phyloP scores from a whole-genome alignment of 1,140 invertebrate species.

The Drosophila sproati region DNA sequence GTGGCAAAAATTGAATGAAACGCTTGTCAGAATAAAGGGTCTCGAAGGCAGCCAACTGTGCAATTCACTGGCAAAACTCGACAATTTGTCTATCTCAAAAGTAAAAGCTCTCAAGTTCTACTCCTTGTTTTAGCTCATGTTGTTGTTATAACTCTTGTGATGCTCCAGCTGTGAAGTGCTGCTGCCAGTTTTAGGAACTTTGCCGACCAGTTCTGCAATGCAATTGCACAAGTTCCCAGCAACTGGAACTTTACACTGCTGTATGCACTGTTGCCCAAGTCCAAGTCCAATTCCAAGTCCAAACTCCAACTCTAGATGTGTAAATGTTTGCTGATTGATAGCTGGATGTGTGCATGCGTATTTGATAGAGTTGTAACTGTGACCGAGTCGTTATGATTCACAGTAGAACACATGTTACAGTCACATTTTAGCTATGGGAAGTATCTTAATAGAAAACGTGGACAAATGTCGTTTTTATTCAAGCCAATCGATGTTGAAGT shows the following conservation, averaged over 20 bases:
- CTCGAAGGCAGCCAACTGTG: constrained; percentile 63
- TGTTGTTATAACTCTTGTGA: background rate
- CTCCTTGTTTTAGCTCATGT: constrained; percentile 13
- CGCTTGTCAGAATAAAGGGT: constrained; percentile 51
- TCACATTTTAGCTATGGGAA: too few relatives aligned
- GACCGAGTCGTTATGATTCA: background rate
- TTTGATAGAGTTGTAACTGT: background rate
- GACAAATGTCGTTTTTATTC: too few relatives aligned
- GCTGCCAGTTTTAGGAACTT: constrained; percentile 47
- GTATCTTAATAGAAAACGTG: background rate
- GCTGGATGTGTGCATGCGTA: background rate
- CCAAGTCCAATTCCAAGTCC: background rate
- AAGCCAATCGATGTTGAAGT: too few relatives aligned
- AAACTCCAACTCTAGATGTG: background rate
- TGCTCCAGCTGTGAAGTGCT: constrained; percentile 48
- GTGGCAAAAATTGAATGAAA: constrained; percentile 54
- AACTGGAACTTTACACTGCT: constrained; percentile 20
- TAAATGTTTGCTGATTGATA: constrained; percentile 43
- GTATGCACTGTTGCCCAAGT: constrained; percentile 19
- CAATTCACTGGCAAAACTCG: constrained; percentile 71
- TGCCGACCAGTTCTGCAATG: constrained; percentile 32
- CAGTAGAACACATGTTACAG: background rate
- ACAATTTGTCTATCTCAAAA: constrained; percentile 67
- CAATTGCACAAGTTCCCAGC: constrained; percentile 40
- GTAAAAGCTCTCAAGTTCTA: constrained; percentile 37